Conservation (phyloP, 2,113 vertebrate species). For the Ctenodactylus gundi region DNA sequence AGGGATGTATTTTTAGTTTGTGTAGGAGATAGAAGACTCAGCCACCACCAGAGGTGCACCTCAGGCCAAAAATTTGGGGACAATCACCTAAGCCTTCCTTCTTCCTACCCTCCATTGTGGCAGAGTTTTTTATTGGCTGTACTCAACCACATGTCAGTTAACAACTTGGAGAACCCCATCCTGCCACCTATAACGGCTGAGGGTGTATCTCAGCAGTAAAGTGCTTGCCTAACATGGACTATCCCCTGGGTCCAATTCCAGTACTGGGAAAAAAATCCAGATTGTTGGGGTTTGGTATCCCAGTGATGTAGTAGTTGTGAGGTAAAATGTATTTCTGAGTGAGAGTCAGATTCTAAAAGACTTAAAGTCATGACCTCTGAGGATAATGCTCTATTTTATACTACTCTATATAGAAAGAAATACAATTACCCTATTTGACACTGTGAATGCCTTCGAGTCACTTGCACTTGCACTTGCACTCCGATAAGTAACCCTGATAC, state of each 20-base stretch:
- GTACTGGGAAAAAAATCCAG: not conserved
- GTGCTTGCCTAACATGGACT: not conserved
- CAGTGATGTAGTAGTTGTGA: not conserved
- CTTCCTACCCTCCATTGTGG: not conserved
- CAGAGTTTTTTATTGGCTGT: not conserved
- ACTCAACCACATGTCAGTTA: not conserved
- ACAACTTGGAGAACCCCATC: not conserved
- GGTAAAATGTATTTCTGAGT: not conserved
- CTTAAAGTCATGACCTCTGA: not conserved
- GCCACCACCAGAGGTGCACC: not conserved
- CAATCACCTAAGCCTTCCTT: not conserved
- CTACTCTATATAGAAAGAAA: not conserved
- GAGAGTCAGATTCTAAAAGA: not conserved
- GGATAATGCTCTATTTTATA: not conserved
- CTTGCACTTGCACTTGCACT: too few species aligned
- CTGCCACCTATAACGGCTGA: not conserved
- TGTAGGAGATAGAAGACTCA: not conserved
- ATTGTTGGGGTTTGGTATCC: not conserved
- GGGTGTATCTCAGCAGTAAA: too few species aligned
- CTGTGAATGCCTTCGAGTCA: too few species aligned
- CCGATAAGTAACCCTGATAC: too few species aligned
- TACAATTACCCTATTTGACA: slow-evolving; percentile 6
- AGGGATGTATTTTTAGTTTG: not conserved
- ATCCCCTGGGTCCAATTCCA: not conserved
- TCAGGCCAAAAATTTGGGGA: not conserved